phyloP scores from a whole-genome alignment of 2,888 invertebrate genomes.

The Lepidochitona cinerea region DNA sequence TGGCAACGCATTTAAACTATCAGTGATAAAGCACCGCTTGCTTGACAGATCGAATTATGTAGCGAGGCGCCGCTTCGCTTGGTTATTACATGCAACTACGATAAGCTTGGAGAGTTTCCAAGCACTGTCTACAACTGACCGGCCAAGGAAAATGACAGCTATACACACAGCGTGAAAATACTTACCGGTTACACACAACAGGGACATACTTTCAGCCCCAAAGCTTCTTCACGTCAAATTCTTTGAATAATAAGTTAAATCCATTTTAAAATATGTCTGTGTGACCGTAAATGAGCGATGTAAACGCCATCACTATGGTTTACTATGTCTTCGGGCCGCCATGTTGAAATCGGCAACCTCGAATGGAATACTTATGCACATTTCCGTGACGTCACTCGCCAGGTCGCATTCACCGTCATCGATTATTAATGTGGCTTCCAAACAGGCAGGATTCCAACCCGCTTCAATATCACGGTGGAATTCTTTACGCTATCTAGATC shows the following conservation, averaged over 20 bases:
- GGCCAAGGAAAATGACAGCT: neutral
- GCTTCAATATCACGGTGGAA: no score
- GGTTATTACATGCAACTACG: no score
- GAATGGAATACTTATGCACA: neutral
- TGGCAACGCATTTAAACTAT: no score
- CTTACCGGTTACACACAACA: slow-evolving; percentile 58
- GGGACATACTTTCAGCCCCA: slow-evolving; percentile 44
- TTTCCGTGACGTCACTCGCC: neutral
- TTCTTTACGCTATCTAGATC: no score
- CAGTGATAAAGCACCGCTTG: no score
- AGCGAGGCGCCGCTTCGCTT: no score
- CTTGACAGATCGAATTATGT: no score
- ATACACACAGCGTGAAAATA: neutral
- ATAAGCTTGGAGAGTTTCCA: no score
- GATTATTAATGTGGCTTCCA: neutral
- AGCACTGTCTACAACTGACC: neutral
- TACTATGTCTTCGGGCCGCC: neutral
- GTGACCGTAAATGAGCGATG: neutral
- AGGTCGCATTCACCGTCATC: neutral
- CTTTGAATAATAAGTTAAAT: neutral
- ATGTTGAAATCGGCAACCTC: neutral
- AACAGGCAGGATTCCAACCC: no score
- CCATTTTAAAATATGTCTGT: neutral
- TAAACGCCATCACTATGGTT: neutral
- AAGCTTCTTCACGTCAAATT: neutral